Conservation (phyloP, 2,888 invertebrate genomes). For the Dorcus hopei region DNA sequence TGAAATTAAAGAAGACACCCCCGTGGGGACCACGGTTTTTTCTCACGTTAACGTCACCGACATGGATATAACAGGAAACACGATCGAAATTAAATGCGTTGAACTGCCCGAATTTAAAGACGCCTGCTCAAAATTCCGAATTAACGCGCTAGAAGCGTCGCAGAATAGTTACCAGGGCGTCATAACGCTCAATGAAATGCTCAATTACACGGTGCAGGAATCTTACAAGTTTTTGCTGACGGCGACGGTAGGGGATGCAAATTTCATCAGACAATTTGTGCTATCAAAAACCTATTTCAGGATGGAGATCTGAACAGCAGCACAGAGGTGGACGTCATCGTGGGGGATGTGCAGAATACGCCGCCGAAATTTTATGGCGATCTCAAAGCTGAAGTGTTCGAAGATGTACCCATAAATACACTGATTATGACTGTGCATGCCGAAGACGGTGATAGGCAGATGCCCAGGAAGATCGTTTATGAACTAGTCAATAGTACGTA, state of each 20-base stretch:
- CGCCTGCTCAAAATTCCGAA: conserved; percentile 68
- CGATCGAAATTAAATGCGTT: conserved; percentile 69
- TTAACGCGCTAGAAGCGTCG: conserved; percentile 60
- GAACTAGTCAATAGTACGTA: conserved; percentile 76
- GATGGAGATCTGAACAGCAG: conserved; percentile 75
- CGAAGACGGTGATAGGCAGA: conserved; percentile 79
- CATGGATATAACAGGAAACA: conserved; percentile 76
- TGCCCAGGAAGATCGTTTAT: conserved; percentile 73
- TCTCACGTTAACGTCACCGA: conserved; percentile 73
- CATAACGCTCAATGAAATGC: conserved; percentile 63
- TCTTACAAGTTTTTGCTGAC: conserved; percentile 74
- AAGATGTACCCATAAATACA: conserved; percentile 81
- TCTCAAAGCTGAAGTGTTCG: conserved; percentile 72
- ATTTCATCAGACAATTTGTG: background rate
- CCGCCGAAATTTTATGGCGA: conserved; percentile 82
- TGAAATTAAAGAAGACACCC: conserved; percentile 73
- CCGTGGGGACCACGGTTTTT: conserved; percentile 69
- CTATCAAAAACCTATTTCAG: conserved; percentile 46
- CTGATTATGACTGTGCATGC: conserved; percentile 77
- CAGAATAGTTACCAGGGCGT: conserved; percentile 71
- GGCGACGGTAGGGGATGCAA: conserved; percentile 65
- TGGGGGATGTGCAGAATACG: conserved; percentile 82
- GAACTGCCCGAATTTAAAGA: conserved; percentile 62
- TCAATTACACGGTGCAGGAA: conserved; percentile 76
- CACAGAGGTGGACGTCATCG: conserved; percentile 72